Percentiles rank a stretch among this genome's conserved stretches.
Conservation (phyloP, 2,888 invertebrate species). For the Xanthostigma xanthostigma region DNA sequence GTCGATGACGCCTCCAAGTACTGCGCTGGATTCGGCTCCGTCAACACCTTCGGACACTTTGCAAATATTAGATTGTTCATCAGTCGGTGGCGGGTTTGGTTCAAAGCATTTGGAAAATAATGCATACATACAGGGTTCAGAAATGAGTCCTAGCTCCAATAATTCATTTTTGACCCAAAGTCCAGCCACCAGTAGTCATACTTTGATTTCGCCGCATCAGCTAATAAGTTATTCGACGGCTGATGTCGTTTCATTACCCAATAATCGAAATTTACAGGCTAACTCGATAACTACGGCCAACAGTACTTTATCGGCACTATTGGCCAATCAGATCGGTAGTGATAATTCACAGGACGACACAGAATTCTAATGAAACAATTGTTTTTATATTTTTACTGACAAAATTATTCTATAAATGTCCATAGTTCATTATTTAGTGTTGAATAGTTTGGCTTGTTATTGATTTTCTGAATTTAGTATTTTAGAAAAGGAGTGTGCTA, state of each 20-base stretch:
- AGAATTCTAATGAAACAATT: not conserved
- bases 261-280: conserved; percentile 14
- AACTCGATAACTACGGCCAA: conserved; percentile 9
- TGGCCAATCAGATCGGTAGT: conserved; percentile 24
- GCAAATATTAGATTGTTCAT: conserved; percentile 23
- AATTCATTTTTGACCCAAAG: conserved; percentile 24
- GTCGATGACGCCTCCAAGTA: conserved; percentile 24
- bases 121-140: conserved; percentile 27
- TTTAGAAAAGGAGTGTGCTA: no score
- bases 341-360: conserved; percentile 23
- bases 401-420: not conserved
- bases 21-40: conserved; percentile 26
- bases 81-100: conserved; percentile 17
- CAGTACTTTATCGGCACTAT: conserved; percentile 21
- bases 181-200: conserved; percentile 17
- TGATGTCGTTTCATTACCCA: conserved; percentile 10
- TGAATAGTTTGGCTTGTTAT: not conserved
- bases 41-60: conserved; percentile 27
- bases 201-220: conserved; percentile 20
- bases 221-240: conserved; percentile 16
- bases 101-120: conserved; percentile 20
- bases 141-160: conserved; percentile 27
- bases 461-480: no score
- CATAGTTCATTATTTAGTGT: not conserved
- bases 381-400: conserved; percentile 8